Base-by-base conservation (phyloP, 92 coral and sea anemone genomes). In the Heteractis magnifica region DNA sequence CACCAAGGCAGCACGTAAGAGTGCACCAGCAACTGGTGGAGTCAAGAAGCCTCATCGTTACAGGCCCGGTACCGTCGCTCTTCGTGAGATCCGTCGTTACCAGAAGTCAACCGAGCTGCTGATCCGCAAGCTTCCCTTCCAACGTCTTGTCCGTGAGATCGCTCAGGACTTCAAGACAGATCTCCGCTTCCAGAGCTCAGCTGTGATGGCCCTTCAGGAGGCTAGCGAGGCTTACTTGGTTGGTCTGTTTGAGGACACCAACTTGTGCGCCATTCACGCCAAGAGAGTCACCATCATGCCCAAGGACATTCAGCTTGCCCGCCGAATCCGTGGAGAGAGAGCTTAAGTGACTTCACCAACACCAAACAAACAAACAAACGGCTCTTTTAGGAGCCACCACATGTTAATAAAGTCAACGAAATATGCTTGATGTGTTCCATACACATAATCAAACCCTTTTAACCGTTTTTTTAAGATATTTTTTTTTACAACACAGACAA, bases 241-340 rank as follows among this genome's bases (percentile, higher is more conserved):
- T 77, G 98, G 98, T 91, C 94, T 95, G 88, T 95, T 95, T 88
- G 98, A 95, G 78, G 98, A 95, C 94, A 95, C 98, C 91, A 95
- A 95, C 98, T 93, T 95, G 97, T 95, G 98, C 89, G 98, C 98
- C 98, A 95, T 93, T 88, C 98, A 95, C 90, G 98, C 98, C 93
- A 95, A 95, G 91, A 90, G 98, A 21, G 98, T 94, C 81, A 94
- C 98, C 87, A 94, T 95, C 94, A 95, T 92, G 96, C 98, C 98
- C 49, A 95, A 95, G 83, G 98, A 95, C 86, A 95, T 95, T 52
- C 98, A 95, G 86, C 96, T 95, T 19, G 98, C 98, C 86, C 95
- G 98, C 89, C 94, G 98, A 77, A 95, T 95, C 90, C 98, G 98
- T 51, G 94, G 94, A 58, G 94, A 91, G 83, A 87, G 91, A 86